Base-by-base conservation (phyloP, 2,797 vertebrate genomes). In the Alca torda region DNA sequence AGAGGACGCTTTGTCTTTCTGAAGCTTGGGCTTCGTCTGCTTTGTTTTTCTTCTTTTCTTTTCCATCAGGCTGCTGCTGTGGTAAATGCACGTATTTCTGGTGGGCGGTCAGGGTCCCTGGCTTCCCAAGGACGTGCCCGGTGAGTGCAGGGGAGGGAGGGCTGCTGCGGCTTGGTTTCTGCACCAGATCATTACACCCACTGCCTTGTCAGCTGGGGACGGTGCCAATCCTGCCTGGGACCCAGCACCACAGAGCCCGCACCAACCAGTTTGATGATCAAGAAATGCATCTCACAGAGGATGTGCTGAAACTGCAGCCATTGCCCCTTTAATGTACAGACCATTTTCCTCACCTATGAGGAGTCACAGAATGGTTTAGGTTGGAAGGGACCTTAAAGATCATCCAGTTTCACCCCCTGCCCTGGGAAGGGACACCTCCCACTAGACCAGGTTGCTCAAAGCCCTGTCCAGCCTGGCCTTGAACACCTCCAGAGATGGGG, bases 1-100 rank as follows among this genome's bases (percentile, higher is more conserved):
- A 18, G 35, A 87, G 60, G 87, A 79, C 28, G 1, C 41, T 84
- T 86, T 82, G 67, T 70, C 67, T 92, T 92, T 84, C 70, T 87
- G 41, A 84, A 70, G 24, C 31, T 53, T 64, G 53, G 53, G 24
- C 33, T 37, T 91, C 4, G 0, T 45, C 87, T 83, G 28, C 39
- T 80, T 77, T 63, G 25, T 7, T 60, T 64, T 75, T 37, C 10
- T 53, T 46, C 8, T 20, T 63, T 64, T 43, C 19, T 26, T 35
- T 61, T 28, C 28, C 30, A 54, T 41, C 28, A 76, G 54, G 61
- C 20, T 61, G 79, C 56, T 87, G 64, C 56, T 25, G 59, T 70
- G 54, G 57, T 56, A 84, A 45, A 39, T 24, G 4, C 15, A 2
- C 1, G 9, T 46, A 0, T 72, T 83, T 56, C 59, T 91, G 77